Conservation (phyloP, 2,113 vertebrate genomes). For the Cebus imitator region DNA sequence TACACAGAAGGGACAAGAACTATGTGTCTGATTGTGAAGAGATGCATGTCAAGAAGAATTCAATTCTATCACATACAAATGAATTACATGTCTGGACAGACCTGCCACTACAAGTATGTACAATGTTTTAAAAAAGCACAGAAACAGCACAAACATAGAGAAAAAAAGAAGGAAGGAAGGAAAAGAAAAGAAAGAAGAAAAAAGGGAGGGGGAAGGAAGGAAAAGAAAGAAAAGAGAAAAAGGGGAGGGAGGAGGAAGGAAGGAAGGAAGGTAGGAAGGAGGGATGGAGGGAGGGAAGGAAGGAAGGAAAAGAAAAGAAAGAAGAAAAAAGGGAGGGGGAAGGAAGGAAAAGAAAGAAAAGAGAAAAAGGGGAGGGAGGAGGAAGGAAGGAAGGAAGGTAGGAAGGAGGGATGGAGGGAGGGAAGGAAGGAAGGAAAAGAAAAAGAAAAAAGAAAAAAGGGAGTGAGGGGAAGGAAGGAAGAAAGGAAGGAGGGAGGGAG, state of each 20-base stretch:
- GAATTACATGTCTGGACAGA: not conserved
- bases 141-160: not conserved
- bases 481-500: too few species aligned
- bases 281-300: not conserved
- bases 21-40: not conserved
- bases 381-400: too few species aligned
- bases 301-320: too few species aligned
- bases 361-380: too few species aligned
- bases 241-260: too few species aligned
- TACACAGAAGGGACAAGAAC: not conserved
- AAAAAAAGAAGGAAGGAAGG: not conserved
- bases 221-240: too few species aligned
- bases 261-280: not conserved
- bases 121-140: not conserved
- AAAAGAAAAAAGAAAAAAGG: not conserved
- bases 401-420: rapidly evolving
- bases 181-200: too few species aligned
- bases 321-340: not conserved
- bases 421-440: not conserved
- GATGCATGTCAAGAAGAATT: not conserved
- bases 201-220: rapidly evolving
- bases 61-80: not conserved
- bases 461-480: too few species aligned
- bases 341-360: too few species aligned
- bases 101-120: too few species aligned